A percentile compares a stretch with the other conserved stretches of the same genome.
phyloP scores from a whole-genome alignment of 1,140 invertebrate genomes.

The Rhopalosiphum padi region DNA sequence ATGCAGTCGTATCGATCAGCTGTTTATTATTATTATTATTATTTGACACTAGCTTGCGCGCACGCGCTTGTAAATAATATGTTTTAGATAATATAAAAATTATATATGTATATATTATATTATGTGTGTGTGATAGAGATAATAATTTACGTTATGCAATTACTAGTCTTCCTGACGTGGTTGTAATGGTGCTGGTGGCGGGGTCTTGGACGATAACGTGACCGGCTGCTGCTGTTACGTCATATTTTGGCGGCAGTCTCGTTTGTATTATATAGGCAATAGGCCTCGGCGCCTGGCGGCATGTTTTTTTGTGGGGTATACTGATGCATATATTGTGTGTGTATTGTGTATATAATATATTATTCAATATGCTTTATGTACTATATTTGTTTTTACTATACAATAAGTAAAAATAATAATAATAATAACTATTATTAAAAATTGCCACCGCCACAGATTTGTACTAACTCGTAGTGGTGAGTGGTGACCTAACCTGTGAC shows the following conservation, averaged over 20 bases:
- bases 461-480: not conserved
- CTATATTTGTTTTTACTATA: too few relatives aligned
- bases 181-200: not conserved
- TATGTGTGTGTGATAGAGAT: not conserved
- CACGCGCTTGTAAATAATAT: not conserved
- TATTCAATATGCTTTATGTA: not conserved
- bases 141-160: slow-evolving; percentile 51
- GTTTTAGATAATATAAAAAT: not conserved
- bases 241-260: not conserved
- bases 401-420: too few relatives aligned
- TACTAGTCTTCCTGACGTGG: not conserved
- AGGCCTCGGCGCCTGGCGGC: not conserved
- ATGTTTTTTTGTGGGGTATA: not conserved
- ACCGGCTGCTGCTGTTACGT: slow-evolving; percentile 31
- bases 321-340: too few relatives aligned
- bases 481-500: not conserved
- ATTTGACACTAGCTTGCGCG: not conserved
- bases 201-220: slow-evolving; percentile 36
- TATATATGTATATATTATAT: not conserved
- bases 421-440: not conserved
- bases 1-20: slow-evolving; percentile 44
- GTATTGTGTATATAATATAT: too few relatives aligned
- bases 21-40: slow-evolving; percentile 48
- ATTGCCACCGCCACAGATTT: not conserved
- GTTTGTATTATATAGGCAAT: not conserved